Evolutionary conservation across 1,140 invertebrate genomes (phyloP).

Genomic region (Anastrepha obliqua): DNA sequence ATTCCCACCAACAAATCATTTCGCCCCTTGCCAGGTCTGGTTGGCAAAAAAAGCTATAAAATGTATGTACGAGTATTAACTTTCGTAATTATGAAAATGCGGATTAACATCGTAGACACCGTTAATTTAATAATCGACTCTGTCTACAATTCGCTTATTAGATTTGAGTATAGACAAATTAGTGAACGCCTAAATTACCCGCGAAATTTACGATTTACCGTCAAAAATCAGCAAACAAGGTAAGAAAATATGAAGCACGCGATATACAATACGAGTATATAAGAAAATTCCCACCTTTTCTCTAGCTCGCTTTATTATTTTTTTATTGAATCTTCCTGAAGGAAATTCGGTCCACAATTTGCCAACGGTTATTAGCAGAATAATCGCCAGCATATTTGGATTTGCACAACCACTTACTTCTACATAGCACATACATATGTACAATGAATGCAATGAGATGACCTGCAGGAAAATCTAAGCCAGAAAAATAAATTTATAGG

Average conservation of each 20-base stretch:
- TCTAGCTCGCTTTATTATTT: neutral
- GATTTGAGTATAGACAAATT: slow-evolving; percentile 31
- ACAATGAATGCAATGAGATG: no score
- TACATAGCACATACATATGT: neutral
- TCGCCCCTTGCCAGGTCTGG: neutral
- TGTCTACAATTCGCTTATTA: slow-evolving; percentile 23
- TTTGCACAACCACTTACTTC: neutral
- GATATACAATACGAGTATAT: no score
- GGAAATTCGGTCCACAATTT: slow-evolving; percentile 21
- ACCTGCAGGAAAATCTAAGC: neutral
- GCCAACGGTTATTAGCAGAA: slow-evolving; percentile 7
- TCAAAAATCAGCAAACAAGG: neutral
- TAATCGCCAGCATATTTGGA: neutral
- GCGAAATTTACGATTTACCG: neutral
- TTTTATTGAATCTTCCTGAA: neutral
- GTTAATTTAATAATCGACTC: slow-evolving; percentile 42
- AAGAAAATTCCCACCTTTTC: neutral
- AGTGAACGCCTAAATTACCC: neutral
- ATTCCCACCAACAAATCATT: neutral
- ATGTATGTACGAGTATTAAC: neutral
- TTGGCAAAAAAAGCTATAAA: neutral
- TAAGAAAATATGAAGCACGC: neutral
- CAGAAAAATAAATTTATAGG: no score
- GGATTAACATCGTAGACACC: slow-evolving; percentile 30
- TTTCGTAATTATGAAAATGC: slow-evolving; percentile 20